Base-by-base conservation (phyloP, 2,888 invertebrate genomes). In the Trissolcus brochymenae region DNA sequence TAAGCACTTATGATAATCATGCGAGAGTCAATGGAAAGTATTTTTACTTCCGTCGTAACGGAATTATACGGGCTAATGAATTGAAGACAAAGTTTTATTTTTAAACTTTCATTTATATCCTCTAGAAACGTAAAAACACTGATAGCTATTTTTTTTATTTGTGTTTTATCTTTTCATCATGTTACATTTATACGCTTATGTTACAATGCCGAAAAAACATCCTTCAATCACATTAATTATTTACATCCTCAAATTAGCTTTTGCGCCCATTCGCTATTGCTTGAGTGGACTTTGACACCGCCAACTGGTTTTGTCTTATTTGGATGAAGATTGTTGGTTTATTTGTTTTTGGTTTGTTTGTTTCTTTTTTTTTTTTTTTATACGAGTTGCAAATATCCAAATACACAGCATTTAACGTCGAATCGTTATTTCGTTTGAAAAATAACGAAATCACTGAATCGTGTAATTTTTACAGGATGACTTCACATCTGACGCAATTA, bases 121-220 rank as follows among this genome's bases (percentile, higher is more conserved):
- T 76, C 76, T 71, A 76, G 57, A 76, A 76, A 76, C 76, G 71
- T 76, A 65, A 76, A 76, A 76, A 76, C 76, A 76, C 62, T 76
- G 76, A 76, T 56, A 76, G 57, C 62, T 76, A 76, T 25, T 64
- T 65, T 25, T 64, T 65, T 66, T 64, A 43, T 53, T 46, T 46
- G 0, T 46, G 1, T 6, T 46, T 74, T 62, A 59, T 2, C 9
- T 35, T 35, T 35, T 7, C 11, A 1, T 35, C 35, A 35, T 35
- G 35, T 57, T 75, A 75, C 75, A 75, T 51, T 65, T 76, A 35
- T 35, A 76, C 66, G 65, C 56, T 59, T 61, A 71, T 55, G 56
- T 71, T 46, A 65, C 57, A 43, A 60, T 62, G 62, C 46, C 61
- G 56, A 21, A 70, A 66, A 66, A 53, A 74, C n/a, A 56, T 64